A percentile compares a stretch with the other conserved stretches of the same genome.
These are phyloP conservation scores for Cepaea hortensis DNA, from an alignment of 2,888 invertebrate genomes.

Conservation along the genomic window DNA sequence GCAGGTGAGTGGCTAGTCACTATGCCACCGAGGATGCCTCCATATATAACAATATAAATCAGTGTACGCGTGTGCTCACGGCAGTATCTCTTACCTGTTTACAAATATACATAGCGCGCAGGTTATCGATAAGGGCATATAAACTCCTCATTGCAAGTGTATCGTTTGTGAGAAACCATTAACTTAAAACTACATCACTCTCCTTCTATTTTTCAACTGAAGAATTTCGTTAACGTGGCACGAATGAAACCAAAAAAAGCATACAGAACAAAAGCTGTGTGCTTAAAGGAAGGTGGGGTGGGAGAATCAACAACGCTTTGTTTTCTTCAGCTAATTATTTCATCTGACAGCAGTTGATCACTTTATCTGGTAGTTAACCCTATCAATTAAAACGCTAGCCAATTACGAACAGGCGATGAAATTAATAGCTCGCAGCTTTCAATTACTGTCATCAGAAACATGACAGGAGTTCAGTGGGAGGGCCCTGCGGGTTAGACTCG, in stretches of 20 bases:
- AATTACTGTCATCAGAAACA: slow-evolving; percentile 48
- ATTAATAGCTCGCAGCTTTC: slow-evolving; percentile 53
- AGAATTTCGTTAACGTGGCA: not conserved
- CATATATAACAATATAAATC: too few relatives aligned
- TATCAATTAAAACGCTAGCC: slow-evolving; percentile 62
- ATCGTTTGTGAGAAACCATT: too few relatives aligned
- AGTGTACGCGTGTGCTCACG: too few relatives aligned
- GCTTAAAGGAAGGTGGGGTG: not conserved
- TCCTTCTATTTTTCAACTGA: not conserved
- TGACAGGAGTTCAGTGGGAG: slow-evolving; percentile 42
- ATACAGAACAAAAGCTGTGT: not conserved
- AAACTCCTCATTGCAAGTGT: too few relatives aligned
- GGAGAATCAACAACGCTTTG: slow-evolving; percentile 22
- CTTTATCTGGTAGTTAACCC: slow-evolving; percentile 52
- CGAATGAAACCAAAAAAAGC: not conserved
- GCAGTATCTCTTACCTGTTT: too few relatives aligned
- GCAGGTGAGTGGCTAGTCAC: too few relatives aligned
- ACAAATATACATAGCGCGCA: too few relatives aligned
- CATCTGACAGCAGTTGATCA: slow-evolving; percentile 27
- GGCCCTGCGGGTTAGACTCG: slow-evolving; percentile 43
- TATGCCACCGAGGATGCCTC: too few relatives aligned
- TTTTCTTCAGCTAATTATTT: slow-evolving; percentile 34
- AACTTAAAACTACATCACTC: not conserved
- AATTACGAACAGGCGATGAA: slow-evolving; percentile 58
- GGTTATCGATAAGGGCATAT: too few relatives aligned